Percentiles rank a stretch among this genome's conserved stretches.
These are phyloP conservation scores for Enteromius fasciolatus DNA, from an alignment of 2,797 vertebrate species.

Conservation along the genomic window DNA sequence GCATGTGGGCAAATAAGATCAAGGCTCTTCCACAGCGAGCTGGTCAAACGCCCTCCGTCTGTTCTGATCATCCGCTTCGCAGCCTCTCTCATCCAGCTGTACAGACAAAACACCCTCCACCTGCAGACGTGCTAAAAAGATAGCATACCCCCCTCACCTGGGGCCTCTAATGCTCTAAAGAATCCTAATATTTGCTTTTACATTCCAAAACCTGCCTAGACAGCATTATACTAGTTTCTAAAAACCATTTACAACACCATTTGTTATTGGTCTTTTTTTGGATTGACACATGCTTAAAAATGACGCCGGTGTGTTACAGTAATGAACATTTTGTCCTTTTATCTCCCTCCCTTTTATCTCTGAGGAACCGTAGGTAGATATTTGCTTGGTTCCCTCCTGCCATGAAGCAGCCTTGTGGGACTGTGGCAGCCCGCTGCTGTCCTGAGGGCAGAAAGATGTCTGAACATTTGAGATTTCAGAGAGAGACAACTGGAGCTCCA, in stretches of 20 bases:
- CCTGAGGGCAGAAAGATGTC: slow-evolving; percentile 51
- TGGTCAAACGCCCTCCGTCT: slow-evolving; percentile 43
- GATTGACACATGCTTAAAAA: background rate
- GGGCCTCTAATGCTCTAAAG: background rate
- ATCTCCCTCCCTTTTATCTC: slow-evolving; percentile 5
- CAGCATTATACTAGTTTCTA: background rate
- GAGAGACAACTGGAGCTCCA: slow-evolving; percentile 39
- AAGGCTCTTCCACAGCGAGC: slow-evolving; percentile 42
- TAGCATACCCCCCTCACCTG: background rate
- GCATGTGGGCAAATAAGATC: slow-evolving; percentile 45
- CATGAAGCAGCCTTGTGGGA: slow-evolving; percentile 47
- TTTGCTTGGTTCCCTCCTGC: slow-evolving; percentile 49
- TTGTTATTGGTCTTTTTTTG: background rate
- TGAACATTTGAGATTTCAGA: slow-evolving; percentile 22
- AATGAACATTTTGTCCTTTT: background rate
- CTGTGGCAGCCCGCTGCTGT: slow-evolving; percentile 40
- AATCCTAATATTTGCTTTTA: background rate
- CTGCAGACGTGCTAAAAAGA: slow-evolving; percentile 17
- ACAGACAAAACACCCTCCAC: slow-evolving; percentile 6
- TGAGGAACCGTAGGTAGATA: slow-evolving; percentile 48
- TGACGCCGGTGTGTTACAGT: background rate
- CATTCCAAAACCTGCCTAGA: background rate
- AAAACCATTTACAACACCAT: background rate
- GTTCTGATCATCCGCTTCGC: slow-evolving; percentile 30
- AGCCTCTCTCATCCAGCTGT: slow-evolving; percentile 8